These are phyloP conservation scores for Novumbra hubbsi DNA, from an alignment of 2,797 vertebrate species.

Conservation along the genomic window DNA sequence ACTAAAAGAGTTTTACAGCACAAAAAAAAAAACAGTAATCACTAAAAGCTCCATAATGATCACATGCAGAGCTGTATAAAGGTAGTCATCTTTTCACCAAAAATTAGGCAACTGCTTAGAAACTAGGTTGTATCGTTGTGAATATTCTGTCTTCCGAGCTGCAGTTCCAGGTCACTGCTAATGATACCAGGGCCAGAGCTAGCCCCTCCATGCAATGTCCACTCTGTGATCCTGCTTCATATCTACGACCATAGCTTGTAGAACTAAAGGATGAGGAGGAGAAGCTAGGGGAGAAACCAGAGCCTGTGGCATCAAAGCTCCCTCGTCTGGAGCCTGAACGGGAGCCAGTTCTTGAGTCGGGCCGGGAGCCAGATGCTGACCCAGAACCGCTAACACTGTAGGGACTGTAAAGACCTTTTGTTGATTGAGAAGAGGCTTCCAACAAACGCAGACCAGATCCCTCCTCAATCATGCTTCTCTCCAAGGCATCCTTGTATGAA, in stretches of 20 bases:
- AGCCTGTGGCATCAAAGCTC: conserved; percentile 91
- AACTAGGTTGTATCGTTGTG: conserved; percentile 51
- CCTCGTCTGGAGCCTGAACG: conserved; percentile 90
- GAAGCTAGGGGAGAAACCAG: conserved; percentile 88
- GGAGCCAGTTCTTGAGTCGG: conserved; percentile 89
- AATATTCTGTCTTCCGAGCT: conserved; percentile 52
- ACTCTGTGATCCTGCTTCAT: conserved; percentile 46
- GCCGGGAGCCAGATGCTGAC: conserved; percentile 85
- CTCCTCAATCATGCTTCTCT: conserved; percentile 95
- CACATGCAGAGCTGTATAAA: conserved; percentile 87
- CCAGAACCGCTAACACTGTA: conserved; percentile 91
- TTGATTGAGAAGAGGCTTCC: conserved; percentile 93
- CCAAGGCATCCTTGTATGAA: conserved; percentile 97
- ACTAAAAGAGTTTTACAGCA: too few relatives aligned
- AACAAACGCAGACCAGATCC: conserved; percentile 88
- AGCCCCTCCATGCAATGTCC: conserved; percentile 37
- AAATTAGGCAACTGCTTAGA: conserved; percentile 75
- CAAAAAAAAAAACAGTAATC: conserved; percentile 4
- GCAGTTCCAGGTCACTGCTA: conserved; percentile 44
- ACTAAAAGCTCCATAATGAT: conserved; percentile 59
- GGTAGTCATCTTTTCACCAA: conserved; percentile 48
- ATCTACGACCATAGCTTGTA: conserved; percentile 87
- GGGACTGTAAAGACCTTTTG: conserved; percentile 96
- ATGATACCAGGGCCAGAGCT: conserved; percentile 28
- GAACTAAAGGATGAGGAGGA: conserved; percentile 89